Evolutionary conservation across 2,888 invertebrate species (phyloP), one percentile per base, ranked within the genome.

Genomic region (Acanthacorydalis orientalis): DNA sequence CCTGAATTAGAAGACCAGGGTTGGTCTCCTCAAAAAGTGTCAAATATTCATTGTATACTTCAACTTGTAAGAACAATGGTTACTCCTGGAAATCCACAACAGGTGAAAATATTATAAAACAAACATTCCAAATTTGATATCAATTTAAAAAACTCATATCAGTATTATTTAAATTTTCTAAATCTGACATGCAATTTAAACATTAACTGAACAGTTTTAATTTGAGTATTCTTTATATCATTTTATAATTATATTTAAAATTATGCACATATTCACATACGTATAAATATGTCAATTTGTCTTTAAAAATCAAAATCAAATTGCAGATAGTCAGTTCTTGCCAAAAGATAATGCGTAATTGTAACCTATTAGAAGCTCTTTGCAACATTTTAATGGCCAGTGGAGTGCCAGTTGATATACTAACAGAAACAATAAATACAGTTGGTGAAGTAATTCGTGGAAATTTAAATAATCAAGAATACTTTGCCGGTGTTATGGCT

Each of bases 371-470:
- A 16, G 79, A 83, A 59, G 77, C 80, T 3, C 65, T 98, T 10
- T 93, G 93, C 59, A 80, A 81, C 54, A 89, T 96, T 52, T 66
- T 98, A 40, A 92, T 98, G 89, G 88, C 93, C 0, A 88, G 84
- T 60, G 96, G 96, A 0, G 92, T 97, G 0, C 96, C 97, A 0
- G 92, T 92, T 0, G 93, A 97, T 62, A 89, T 97, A 44, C 69
- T 97, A 42, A 92, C 93, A 1, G 96, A 96, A 72, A 91, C 92
- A 0, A 96, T 98, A 52, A 91, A 84, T 59, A 84, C 95, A 0
- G 92, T 96, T 0, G 90, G 87, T 0, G 96, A 99, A 69, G 83
- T 90, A 1, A 90, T 97, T 43, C 69, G 95, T 51, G 97, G 96
- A 0, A 88, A 89, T 61, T 73, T 78, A 32, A 76, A 75, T 10